Conservation (phyloP, 2,888 invertebrate species). For the Colletes collaris region DNA sequence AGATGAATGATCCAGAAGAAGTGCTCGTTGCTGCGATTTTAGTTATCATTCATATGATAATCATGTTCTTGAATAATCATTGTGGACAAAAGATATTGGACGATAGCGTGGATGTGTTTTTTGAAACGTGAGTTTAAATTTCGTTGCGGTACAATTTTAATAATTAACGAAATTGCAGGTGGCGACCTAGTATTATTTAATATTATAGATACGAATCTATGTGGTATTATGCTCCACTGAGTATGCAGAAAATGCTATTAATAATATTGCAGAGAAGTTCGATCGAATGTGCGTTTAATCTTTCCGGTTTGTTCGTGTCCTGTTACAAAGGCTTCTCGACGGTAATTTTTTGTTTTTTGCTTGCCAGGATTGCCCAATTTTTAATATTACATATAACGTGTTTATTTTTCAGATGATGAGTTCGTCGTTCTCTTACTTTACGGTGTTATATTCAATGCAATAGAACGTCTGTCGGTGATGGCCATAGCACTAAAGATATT, state of each 20-base stretch:
- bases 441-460: not conserved
- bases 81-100: constrained; percentile 1
- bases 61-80: constrained; percentile 6
- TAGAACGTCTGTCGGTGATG: too few relatives aligned
- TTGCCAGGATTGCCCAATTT: too few relatives aligned
- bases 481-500: not conserved
- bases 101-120: not conserved
- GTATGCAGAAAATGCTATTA: constrained; percentile 34
- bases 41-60: not conserved
- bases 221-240: constrained; percentile 33
- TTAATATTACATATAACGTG: too few relatives aligned
- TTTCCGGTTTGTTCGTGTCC: not conserved
- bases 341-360: constrained; percentile 8
- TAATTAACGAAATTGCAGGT: not conserved
- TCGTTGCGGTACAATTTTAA: not conserved
- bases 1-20: not conserved
- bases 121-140: constrained; percentile 1
- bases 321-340: not conserved
- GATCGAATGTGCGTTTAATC: not conserved
- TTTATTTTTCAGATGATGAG: constrained; percentile 8
- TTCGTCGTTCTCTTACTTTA: not conserved
- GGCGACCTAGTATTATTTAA: not conserved
- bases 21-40: not conserved
- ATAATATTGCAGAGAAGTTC: constrained; percentile 18
- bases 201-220: constrained; percentile 36